Percentiles rank a stretch among this genome's conserved stretches.
Conservation (phyloP, 2,888 invertebrate species). For the Alentia gelatinosa region DNA sequence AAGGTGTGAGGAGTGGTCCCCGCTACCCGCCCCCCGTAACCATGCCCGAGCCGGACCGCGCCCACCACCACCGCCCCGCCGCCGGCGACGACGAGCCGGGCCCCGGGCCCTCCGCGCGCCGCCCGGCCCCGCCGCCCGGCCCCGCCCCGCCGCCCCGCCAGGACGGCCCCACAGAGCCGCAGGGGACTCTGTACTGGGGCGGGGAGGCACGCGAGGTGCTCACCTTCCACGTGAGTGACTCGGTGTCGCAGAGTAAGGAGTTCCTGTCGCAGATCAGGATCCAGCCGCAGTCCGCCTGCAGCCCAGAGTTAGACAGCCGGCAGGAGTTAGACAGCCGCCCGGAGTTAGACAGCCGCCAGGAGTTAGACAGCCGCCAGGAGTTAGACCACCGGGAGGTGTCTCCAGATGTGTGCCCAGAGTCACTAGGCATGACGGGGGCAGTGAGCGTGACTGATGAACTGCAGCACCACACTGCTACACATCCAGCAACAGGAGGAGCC, state of each 20-base stretch:
- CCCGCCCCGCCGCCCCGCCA: background rate
- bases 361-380: background rate
- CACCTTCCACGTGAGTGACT: background rate
- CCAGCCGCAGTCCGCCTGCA: background rate
- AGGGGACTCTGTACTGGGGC: background rate
- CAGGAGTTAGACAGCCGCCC: background rate
- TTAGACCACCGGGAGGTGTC: background rate
- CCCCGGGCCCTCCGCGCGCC: background rate
- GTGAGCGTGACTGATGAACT: no score
- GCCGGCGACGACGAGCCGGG: background rate
- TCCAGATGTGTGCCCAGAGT: no score
- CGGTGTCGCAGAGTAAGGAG: background rate
- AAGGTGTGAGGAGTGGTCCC: background rate
- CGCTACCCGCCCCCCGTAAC: background rate
- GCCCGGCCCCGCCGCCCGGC: background rate
- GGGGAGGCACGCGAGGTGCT: background rate
- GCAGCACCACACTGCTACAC: no score
- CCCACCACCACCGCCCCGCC: background rate
- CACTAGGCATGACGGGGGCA: no score
- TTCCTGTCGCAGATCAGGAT: background rate
- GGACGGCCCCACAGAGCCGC: background rate
- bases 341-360: background rate
- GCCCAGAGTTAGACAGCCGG: background rate
- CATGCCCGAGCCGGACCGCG: constrained; percentile 34
- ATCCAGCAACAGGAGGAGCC: no score